Evolutionary conservation across 2,888 invertebrate species (phyloP).

Genomic region (Thyatira batis): DNA sequence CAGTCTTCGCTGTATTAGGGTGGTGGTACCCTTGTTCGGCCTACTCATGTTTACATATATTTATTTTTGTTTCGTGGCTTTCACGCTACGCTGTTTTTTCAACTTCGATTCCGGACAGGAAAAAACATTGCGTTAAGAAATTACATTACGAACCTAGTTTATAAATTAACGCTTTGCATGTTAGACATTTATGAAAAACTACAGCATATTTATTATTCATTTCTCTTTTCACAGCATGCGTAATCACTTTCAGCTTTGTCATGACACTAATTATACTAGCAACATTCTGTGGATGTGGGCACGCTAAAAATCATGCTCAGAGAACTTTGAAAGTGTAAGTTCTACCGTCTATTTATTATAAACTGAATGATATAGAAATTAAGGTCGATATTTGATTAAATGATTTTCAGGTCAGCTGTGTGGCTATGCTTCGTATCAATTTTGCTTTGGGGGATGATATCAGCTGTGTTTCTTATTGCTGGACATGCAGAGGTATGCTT

Average conservation of each 20-base stretch:
- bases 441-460: constrained; percentile 82
- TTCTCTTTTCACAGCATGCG: constrained; percentile 57
- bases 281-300: constrained; percentile 74
- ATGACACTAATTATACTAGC: constrained; percentile 75
- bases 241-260: constrained; percentile 65
- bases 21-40: too few species aligned
- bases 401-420: constrained; percentile 73
- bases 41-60: too few species aligned
- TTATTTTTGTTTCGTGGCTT: too few species aligned
- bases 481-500: constrained; percentile 85
- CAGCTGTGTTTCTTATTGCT: constrained; percentile 82
- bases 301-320: constrained; percentile 63
- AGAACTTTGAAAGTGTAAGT: constrained; percentile 73
- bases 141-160: too few species aligned
- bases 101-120: too few species aligned
- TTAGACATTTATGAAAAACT: too few species aligned
- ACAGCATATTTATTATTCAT: background rate
- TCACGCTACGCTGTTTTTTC: too few species aligned
- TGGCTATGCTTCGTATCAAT: constrained; percentile 83
- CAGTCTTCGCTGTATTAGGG: too few species aligned
- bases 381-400: constrained; percentile 7
- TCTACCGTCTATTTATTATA: constrained; percentile 1
- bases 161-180: constrained; percentile 25
- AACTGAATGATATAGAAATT: background rate
- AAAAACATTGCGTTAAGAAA: too few species aligned